phyloP scores from a whole-genome alignment of 2,113 vertebrate genomes.

The Sakesphorus luctuosus region DNA sequence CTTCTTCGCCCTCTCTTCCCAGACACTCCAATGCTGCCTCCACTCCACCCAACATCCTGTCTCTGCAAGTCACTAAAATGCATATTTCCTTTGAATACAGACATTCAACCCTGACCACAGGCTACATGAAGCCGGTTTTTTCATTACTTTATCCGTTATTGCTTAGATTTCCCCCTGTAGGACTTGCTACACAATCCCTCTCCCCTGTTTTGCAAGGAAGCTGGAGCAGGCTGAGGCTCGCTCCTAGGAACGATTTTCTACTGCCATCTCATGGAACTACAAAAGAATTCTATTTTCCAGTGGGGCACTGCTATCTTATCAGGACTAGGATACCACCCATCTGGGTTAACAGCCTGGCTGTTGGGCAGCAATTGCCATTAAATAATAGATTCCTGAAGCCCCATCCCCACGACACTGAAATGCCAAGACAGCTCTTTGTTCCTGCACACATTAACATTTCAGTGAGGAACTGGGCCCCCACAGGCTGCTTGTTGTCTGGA shows the following conservation, averaged over 20 bases:
- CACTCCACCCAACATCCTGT: not conserved
- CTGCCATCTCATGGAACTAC: constrained; percentile 71
- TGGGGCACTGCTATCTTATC: not conserved
- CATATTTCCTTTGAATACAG: not conserved
- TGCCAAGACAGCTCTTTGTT: constrained; percentile 5
- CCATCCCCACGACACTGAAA: not conserved
- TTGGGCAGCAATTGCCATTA: not conserved
- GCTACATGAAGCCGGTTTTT: not conserved
- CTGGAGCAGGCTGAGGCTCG: not conserved
- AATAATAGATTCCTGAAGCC: not conserved
- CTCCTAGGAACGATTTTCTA: not conserved
- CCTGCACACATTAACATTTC: not conserved
- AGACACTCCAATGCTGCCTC: not conserved
- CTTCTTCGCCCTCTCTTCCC: not conserved
- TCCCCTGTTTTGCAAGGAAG: not conserved
- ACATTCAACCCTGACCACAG: not conserved
- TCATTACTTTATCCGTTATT: not conserved
- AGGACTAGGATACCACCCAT: not conserved
- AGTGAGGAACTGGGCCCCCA: not conserved
- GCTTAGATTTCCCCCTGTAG: not conserved
- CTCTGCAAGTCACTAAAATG: not conserved
- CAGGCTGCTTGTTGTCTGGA: not conserved
- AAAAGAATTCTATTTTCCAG: not conserved
- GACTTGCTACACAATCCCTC: not conserved
- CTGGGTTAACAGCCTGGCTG: not conserved